Evolutionary conservation across 2,888 invertebrate species (phyloP).

Genomic region (Marasmarcha lunaedactyla): DNA sequence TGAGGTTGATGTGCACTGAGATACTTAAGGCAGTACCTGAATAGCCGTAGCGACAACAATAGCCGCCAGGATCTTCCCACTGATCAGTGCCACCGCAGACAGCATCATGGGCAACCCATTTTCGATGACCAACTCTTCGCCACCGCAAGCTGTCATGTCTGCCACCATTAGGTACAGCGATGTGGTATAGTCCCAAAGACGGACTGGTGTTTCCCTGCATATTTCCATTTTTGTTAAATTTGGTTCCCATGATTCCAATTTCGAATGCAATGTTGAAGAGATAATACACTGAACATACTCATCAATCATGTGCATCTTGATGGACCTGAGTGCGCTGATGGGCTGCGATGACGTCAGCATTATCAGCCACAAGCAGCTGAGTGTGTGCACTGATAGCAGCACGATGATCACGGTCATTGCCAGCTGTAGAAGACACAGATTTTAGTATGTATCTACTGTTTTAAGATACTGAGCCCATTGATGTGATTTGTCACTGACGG

Average conservation of each 20-base stretch:
- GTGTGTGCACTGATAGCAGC: conserved; percentile 42
- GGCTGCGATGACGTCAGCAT: conserved; percentile 33
- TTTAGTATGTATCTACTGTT: no score
- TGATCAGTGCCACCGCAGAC: conserved; percentile 34
- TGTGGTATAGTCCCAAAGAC: conserved; percentile 46
- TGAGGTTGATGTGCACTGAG: no score
- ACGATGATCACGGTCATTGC: conserved; percentile 40
- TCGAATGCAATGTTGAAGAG: neutral
- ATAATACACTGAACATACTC: conserved; percentile 28
- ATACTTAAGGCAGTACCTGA: no score
- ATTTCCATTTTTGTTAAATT: conserved; percentile 6
- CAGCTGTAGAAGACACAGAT: no score
- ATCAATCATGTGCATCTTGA: conserved; percentile 42
- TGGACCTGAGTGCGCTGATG: conserved; percentile 32
- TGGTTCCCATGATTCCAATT: no score
- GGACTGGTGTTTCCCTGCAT: conserved; percentile 34
- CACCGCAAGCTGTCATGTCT: conserved; percentile 42
- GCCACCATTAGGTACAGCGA: conserved; percentile 46
- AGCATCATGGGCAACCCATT: conserved; percentile 31
- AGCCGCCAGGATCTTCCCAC: conserved; percentile 51
- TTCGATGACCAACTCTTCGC: conserved; percentile 42
- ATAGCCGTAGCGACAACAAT: conserved; percentile 47
- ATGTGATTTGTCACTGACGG: conserved; percentile 6
- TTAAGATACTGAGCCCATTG: no score
- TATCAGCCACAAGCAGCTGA: conserved; percentile 46